Percentiles rank a stretch among this genome's conserved stretches.
Evolutionary conservation across 1,140 invertebrate genomes (phyloP).

Genomic region (Calycopis cecrops): DNA sequence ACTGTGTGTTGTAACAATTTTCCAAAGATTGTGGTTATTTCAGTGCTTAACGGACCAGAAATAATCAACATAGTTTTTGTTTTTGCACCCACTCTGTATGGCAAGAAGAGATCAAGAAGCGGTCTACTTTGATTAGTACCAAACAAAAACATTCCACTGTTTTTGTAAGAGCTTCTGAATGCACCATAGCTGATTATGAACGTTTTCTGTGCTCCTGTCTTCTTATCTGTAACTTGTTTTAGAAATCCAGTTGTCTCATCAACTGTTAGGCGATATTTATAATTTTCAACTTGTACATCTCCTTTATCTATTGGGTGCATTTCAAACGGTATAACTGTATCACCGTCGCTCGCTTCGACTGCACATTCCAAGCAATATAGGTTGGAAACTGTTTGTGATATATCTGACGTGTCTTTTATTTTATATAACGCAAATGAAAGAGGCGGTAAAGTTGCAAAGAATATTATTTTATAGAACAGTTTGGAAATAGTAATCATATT

Average conservation of each 20-base stretch:
- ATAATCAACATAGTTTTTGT: constrained; percentile 81
- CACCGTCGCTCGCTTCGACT: constrained; percentile 44
- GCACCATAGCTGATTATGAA: constrained; percentile 51
- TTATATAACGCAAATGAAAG: constrained; percentile 82
- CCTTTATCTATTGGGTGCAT: constrained; percentile 78
- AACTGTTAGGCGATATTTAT: constrained; percentile 80
- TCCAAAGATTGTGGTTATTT: constrained; percentile 83
- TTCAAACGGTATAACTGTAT: constrained; percentile 65
- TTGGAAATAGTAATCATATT: constrained; percentile 73
- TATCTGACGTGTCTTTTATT: constrained; percentile 58
- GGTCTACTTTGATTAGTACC: constrained; percentile 49
- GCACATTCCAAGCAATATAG: constrained; percentile 79
- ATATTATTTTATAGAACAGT: constrained; percentile 81
- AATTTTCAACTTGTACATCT: constrained; percentile 86
- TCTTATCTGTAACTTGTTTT: constrained; percentile 63
- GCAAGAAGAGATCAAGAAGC: constrained; percentile 41
- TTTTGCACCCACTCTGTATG: constrained; percentile 53
- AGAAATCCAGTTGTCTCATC: constrained; percentile 85
- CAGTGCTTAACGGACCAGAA: constrained; percentile 82
- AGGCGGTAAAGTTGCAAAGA: constrained; percentile 81
- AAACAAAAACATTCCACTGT: constrained; percentile 56
- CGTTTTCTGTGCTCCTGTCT: constrained; percentile 34
- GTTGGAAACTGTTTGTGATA: constrained; percentile 65
- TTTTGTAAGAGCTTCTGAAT: constrained; percentile 44
- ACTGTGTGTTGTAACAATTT: constrained; percentile 81